These are phyloP conservation scores for Polypedilum pembai DNA, from an alignment of 1,140 invertebrate species.

Conservation along the genomic window DNA sequence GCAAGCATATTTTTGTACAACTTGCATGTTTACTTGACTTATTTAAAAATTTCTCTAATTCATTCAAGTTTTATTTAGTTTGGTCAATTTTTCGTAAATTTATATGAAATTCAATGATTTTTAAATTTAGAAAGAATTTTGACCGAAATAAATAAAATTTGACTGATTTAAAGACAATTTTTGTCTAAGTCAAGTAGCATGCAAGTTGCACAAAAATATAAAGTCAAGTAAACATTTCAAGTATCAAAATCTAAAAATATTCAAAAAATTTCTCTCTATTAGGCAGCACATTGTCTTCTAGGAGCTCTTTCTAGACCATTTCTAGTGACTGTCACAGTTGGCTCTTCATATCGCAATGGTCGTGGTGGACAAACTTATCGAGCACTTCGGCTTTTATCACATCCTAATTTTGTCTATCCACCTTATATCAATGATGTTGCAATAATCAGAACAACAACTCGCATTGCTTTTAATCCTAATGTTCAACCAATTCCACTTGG, in stretches of 20 bases:
- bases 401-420: not conserved
- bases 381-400: not conserved
- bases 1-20: no score
- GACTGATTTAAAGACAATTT: no score
- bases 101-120: no score
- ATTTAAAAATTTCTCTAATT: no score
- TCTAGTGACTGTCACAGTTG: not conserved
- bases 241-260: not conserved
- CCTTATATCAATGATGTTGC: not conserved
- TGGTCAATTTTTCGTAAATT: no score
- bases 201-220: no score
- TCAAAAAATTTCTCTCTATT: not conserved
- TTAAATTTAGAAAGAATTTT: no score
- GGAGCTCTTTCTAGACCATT: not conserved
- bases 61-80: no score
- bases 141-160: no score
- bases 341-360: not conserved
- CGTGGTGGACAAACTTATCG: not conserved
- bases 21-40: no score
- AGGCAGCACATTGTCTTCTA: not conserved
- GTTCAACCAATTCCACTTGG: slow-evolving; percentile 1
- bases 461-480: not conserved
- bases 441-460: not conserved
- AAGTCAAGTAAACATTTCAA: not conserved
- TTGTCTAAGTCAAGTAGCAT: no score